These are phyloP conservation scores for Callosobruchus maculatus DNA, from an alignment of 2,888 invertebrate genomes.

Conservation along the genomic window DNA sequence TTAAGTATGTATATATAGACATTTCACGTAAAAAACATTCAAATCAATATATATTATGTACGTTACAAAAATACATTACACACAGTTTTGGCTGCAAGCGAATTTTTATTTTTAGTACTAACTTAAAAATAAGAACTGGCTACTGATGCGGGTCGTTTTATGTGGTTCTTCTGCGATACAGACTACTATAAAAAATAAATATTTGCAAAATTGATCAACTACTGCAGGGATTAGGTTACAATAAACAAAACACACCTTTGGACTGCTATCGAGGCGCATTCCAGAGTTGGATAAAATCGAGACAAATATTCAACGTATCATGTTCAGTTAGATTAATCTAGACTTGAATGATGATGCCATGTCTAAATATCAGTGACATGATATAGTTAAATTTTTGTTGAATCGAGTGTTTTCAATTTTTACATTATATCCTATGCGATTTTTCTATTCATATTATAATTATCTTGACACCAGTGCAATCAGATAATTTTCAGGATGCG, in stretches of 20 bases:
- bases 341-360: background rate
- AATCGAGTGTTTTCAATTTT: background rate
- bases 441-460: background rate
- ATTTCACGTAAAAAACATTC: background rate
- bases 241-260: background rate
- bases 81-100: background rate
- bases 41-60: background rate
- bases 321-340: background rate
- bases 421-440: background rate
- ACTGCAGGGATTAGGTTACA: conserved; percentile 6
- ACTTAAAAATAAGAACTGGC: conserved; percentile 12
- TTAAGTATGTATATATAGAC: background rate
- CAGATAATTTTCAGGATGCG: background rate
- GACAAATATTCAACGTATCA: background rate
- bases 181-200: background rate
- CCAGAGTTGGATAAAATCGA: background rate
- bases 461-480: background rate
- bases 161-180: background rate
- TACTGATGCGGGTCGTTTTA: background rate
- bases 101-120: conserved; percentile 4
- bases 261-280: background rate
- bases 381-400: background rate
- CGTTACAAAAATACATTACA: background rate
- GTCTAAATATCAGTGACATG: background rate
- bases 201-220: conserved; percentile 7